Evolutionary conservation across 1,140 invertebrate species (phyloP), one percentile per base, ranked within the genome.

Genomic region (Drosophila malerkotliana): DNA sequence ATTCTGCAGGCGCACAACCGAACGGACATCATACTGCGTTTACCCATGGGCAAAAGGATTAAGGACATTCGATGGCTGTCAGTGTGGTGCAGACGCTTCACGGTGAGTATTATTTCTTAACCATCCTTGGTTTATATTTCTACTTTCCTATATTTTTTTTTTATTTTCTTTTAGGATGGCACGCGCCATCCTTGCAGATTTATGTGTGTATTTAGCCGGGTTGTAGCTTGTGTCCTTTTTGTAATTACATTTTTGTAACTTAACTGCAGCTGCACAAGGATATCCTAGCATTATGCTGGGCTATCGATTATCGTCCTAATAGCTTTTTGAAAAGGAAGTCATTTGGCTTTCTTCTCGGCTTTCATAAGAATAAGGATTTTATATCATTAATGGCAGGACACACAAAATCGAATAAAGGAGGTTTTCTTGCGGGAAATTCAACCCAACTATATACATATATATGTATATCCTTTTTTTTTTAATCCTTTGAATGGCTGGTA

Each of bases 11-110:
- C 94, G 52, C 96, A 96, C 93, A 94, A 95, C 83, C 95, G 96
- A 85, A 94, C 95, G 53, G 96, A 98, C 92, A 94, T 98, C 78
- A 94, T 98, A 66, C 94, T 98, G 61, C 94, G 95, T 90, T 93
- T 98, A 81, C 97, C 97, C 51, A 93, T 94, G 57, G 96, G 96
- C 52, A 95, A 96, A 91, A 95, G 95, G 91, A 94, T 98, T 88
- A 94, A 95, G 79, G 97, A 98, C 92, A 96, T 98, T 92, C 95
- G 95, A 91, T 98, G 96, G 96, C 94, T 98, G 59, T 96, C 96
- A 55, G 96, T 98, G 18, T 98, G 97, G 97, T 98, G 96, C 92
- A 93, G 95, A 75, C 93, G 97, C 90, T 98, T 98, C 92, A 97
- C 96, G 77, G 97, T 98, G 93, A 96, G 96, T 88, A 62, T 53